Evolutionary conservation across 2,797 vertebrate genomes (phyloP).

Genomic region (Myotis findleyi): DNA sequence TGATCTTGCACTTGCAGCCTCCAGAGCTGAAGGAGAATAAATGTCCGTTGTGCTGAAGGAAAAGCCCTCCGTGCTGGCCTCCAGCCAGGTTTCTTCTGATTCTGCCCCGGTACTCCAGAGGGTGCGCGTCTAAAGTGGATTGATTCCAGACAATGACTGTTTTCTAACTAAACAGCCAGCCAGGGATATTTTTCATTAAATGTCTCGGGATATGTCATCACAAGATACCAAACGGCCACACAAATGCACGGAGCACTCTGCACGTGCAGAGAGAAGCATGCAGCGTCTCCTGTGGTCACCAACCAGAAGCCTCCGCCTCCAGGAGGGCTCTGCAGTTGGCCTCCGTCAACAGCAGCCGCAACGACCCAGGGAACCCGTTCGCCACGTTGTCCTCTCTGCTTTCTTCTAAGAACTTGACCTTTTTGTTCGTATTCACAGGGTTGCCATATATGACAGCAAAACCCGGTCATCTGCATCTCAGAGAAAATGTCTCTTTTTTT

Average conservation of each 20-base stretch:
- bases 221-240: neutral
- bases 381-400: neutral
- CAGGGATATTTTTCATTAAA: conserved; percentile 37
- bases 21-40: neutral
- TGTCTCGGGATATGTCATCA: neutral
- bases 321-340: neutral
- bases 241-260: neutral
- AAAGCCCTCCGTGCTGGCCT: neutral
- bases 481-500: neutral
- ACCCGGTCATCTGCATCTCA: neutral
- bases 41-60: neutral
- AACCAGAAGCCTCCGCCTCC: neutral
- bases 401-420: neutral
- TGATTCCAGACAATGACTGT: neutral
- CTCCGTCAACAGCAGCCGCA: neutral
- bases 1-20: neutral
- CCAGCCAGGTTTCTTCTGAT: neutral
- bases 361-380: fast-evolving
- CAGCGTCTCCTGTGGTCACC: neutral
- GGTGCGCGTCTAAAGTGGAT: neutral
- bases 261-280: neutral
- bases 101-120: neutral
- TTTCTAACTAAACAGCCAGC: conserved; percentile 3
- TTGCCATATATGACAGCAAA: neutral
- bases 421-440: neutral